Conservation (phyloP, 2,113 vertebrate genomes). For the Muntiacus muntjak region DNA sequence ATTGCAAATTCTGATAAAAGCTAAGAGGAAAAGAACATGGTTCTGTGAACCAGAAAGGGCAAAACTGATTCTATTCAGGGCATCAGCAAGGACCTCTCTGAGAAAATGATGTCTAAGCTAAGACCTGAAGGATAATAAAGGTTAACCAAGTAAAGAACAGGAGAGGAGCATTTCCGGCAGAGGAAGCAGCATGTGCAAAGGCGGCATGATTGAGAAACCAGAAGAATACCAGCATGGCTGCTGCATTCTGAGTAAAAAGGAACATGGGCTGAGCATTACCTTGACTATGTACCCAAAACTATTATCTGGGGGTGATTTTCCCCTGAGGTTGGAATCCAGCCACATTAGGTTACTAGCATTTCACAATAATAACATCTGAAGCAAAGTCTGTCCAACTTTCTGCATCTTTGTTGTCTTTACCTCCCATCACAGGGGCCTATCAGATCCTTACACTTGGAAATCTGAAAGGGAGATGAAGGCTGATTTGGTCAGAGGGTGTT, state of each 20-base stretch:
- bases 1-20: not conserved
- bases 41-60: not conserved
- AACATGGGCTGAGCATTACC: not conserved
- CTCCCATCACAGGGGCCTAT: not conserved
- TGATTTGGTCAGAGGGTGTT: not conserved
- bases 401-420: not conserved
- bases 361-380: not conserved
- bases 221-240: not conserved
- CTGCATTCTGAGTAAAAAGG: not conserved
- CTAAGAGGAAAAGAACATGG: not conserved
- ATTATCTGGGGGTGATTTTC: not conserved
- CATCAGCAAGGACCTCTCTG: not conserved
- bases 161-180: not conserved
- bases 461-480: not conserved
- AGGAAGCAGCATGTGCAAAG: not conserved
- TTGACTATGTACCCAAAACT: not conserved
- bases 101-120: not conserved
- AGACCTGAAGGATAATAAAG: not conserved
- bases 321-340: not conserved
- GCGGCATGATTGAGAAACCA: not conserved
- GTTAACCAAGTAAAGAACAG: not conserved
- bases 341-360: not conserved
- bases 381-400: not conserved
- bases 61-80: not conserved
- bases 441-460: not conserved